Evolutionary conservation across 2,797 vertebrate genomes (phyloP).

Genomic region (Spinus pinus): DNA sequence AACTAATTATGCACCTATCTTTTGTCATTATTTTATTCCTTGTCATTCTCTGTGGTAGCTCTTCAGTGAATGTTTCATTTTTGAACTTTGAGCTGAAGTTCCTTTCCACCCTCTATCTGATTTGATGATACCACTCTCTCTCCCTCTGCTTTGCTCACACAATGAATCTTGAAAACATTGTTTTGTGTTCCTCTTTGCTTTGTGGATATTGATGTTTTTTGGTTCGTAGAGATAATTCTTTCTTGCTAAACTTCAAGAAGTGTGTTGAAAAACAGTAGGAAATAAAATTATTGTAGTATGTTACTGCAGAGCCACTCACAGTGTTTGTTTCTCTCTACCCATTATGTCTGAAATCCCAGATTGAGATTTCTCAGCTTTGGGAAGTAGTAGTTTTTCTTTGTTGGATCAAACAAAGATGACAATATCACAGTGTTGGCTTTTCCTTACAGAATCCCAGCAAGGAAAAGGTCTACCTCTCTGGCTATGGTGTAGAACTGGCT

Average conservation of each 20-base stretch:
- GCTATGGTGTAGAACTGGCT: constrained; percentile 95
- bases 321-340: background rate
- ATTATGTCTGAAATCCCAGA: background rate
- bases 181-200: background rate
- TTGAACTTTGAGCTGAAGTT: background rate
- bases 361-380: background rate
- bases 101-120: background rate
- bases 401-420: background rate
- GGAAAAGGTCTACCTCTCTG: constrained; percentile 90
- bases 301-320: background rate
- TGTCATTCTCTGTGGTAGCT: background rate
- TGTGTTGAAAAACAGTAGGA: background rate
- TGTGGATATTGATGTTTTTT: background rate
- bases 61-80: background rate
- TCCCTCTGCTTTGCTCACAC: background rate
- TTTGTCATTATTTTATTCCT: background rate
- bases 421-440: background rate
- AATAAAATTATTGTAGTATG: background rate
- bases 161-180: background rate
- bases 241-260: background rate
- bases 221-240: background rate
- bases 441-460: constrained; percentile 81
- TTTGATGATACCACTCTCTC: background rate
- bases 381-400: background rate
- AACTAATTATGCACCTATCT: background rate